Conservation (phyloP, 2,113 vertebrate genomes). For the human region DNA sequence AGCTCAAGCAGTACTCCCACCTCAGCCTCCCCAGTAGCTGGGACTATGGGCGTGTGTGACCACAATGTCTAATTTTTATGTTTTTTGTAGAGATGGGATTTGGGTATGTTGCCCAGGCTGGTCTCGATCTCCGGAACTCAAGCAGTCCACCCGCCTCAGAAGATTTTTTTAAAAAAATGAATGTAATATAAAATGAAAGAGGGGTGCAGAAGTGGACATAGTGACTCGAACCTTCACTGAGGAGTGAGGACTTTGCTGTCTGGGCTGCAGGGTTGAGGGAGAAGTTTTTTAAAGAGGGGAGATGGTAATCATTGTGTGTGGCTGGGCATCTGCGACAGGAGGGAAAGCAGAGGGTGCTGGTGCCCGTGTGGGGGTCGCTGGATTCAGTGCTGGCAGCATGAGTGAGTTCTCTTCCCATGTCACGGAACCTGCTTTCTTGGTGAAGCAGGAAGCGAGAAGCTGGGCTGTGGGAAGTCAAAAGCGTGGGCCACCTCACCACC, state of each 20-base stretch:
- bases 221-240: neutral
- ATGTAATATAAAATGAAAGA: neutral
- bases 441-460: neutral
- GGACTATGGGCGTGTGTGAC: too few relatives aligned
- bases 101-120: too few relatives aligned
- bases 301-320: fast-evolving
- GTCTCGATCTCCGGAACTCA: too few relatives aligned
- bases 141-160: too few relatives aligned
- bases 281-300: neutral
- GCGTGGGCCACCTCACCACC: neutral
- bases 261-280: fast-evolving
- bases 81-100: too few relatives aligned
- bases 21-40: too few relatives aligned
- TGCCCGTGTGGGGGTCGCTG: neutral
- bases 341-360: neutral
- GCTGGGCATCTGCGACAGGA: fast-evolving
- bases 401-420: neutral
- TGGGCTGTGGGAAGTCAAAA: neutral
- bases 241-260: neutral
- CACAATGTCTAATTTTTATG: too few relatives aligned
- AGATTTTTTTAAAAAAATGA: neutral
- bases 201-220: neutral
- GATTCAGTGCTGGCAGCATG: neutral
- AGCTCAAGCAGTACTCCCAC: too few relatives aligned
- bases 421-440: neutral